These are phyloP conservation scores for Amblyornis subalaris DNA, from an alignment of 2,113 vertebrate genomes.

Conservation along the genomic window DNA sequence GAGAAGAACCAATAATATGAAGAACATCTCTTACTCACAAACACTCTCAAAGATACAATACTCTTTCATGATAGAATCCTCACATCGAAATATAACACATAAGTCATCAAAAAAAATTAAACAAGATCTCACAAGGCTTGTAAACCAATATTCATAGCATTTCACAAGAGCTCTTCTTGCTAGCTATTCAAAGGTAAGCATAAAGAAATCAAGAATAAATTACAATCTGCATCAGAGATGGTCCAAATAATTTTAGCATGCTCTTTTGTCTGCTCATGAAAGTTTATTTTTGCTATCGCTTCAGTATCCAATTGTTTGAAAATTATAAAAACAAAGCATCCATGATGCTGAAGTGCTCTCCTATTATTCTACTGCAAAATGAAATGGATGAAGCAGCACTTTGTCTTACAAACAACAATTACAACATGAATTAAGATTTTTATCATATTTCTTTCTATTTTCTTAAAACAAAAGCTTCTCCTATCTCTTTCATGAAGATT, in stretches of 20 bases:
- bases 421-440: background rate
- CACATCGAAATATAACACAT: background rate
- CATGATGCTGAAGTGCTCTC: background rate
- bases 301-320: background rate
- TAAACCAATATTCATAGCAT: background rate
- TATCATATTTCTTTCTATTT: background rate
- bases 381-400: background rate
- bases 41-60: background rate
- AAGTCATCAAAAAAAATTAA: background rate
- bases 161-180: background rate
- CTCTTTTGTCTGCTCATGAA: background rate
- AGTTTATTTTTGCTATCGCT: background rate
- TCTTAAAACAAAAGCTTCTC: background rate
- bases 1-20: background rate
- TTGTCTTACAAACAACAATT: background rate
- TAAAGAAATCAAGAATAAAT: background rate
- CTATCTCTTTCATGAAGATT: background rate
- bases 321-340: background rate
- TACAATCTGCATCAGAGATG: background rate
- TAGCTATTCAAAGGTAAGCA: background rate
- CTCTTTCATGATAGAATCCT: background rate
- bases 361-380: background rate
- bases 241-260: background rate
- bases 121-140: background rate
- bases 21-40: background rate